Conservation (phyloP, 23 tunicate genomes). For the Halocynthia roretzi region DNA sequence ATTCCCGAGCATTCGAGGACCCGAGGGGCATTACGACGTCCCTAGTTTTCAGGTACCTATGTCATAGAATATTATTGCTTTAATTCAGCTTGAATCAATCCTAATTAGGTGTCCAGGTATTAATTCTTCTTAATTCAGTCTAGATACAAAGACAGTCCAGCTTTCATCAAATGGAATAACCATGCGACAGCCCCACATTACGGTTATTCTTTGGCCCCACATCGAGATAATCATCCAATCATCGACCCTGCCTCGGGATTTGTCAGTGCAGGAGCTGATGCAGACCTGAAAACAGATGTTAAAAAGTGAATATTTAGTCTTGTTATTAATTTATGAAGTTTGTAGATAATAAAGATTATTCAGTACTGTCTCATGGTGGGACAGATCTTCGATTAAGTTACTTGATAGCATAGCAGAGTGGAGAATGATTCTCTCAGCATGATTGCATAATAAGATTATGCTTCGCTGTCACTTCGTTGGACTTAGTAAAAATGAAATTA, state of each 20-base stretch:
- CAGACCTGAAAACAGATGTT: conserved; percentile 50
- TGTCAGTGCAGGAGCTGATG: conserved; percentile 81
- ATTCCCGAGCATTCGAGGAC: conserved; percentile 76
- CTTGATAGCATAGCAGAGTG: no score
- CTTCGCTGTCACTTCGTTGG: no score
- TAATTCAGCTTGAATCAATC: not conserved
- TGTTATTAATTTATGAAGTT: not conserved
- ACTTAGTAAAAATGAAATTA: no score
- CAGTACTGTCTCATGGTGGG: no score
- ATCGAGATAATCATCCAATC: conserved; percentile 79
- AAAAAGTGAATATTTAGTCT: conserved; percentile 27
- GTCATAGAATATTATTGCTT: not conserved
- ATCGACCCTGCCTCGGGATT: conserved; percentile 89
- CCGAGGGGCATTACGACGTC: conserved; percentile 81
- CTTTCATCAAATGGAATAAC: conserved; percentile 82
- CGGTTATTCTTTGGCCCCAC: conserved; percentile 86
- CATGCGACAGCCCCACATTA: conserved; percentile 78
- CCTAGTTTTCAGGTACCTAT: conserved; percentile 90
- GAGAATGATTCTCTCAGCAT: no score
- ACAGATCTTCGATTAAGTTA: no score
- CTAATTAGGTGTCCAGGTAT: not conserved
- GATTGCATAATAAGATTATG: no score
- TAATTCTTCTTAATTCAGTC: conserved; percentile 30
- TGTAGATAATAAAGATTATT: no score
- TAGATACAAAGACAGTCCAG: conserved; percentile 66